Evolutionary conservation across 2,797 vertebrate species (phyloP), one percentile per base, ranked within the genome.

Genomic region (Periophthalmus magnuspinnatus): DNA sequence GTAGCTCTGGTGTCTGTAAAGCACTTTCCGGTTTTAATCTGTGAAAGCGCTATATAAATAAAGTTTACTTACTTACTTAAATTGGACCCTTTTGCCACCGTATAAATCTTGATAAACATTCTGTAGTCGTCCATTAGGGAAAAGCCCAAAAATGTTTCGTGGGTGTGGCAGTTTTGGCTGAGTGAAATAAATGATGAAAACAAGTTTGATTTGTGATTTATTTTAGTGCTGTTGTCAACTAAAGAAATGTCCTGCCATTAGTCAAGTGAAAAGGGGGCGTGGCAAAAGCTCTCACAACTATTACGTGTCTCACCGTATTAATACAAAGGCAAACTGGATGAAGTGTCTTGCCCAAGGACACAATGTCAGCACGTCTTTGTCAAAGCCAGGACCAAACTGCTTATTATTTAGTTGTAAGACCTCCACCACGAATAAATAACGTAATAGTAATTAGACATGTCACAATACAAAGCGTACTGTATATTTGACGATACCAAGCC

Each of bases 401-500:
- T 13, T 22, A 22, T 10, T 7, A 11, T 22, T 10, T 1, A 55
- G 10, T 21, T 50, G 48, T 50, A 22, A 24, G 3, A 22, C 52
- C 52, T 45, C 4, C 11, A 6, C 41, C 55, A 32, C 22, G 16
- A 57, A 28, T 24, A 56, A 57, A 28, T 24, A 56, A 56, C 2
- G 1, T 57, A 57, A 17, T 0, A 57, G 24, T 57, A 57, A 57
- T 8, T 2, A 17, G 16, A 28, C 13, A 16, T 17, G 56, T 24
- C 48, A 32, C 33, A 58, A 17, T 33, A 19, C 56, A 58, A 58
- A 58, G 32, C 68, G 52, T 61, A 36, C 45, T 52, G 13, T 10
- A 75, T 76, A 85, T 85, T 84, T 84, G 83, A 81, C 48, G 9
- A 70, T 54, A 68, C 73, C 68, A 54, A 57, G 21, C 68, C 69